phyloP scores from a whole-genome alignment of 2,888 invertebrate species.

The Prosapia bicincta region DNA sequence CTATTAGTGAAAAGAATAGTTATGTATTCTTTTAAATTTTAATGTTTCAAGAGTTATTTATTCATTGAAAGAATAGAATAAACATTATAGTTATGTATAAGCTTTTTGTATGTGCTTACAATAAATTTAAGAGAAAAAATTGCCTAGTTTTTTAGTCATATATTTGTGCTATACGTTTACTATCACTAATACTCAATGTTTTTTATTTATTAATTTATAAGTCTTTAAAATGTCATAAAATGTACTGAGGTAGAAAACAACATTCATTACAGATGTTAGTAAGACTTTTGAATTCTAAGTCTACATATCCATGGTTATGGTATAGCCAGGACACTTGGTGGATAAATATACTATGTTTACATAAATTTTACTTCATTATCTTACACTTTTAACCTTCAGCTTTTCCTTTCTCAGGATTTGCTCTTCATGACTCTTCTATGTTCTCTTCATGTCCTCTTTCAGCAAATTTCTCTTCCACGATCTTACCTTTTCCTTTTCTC shows the following conservation, averaged over 20 bases:
- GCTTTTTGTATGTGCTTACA: background rate
- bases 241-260: background rate
- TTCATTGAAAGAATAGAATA: background rate
- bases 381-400: no score
- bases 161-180: background rate
- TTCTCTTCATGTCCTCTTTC: no score
- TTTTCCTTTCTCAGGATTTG: no score
- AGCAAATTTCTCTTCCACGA: no score
- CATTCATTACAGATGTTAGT: background rate
- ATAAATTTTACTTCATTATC: no score
- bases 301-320: background rate
- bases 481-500: no score
- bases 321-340: background rate
- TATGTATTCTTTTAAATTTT: background rate
- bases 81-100: background rate
- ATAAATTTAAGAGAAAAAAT: background rate
- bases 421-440: no score
- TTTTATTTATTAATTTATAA: background rate
- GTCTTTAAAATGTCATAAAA: background rate
- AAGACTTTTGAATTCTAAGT: background rate
- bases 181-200: background rate
- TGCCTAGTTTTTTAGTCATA: background rate
- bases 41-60: background rate
- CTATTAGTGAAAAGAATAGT: background rate
- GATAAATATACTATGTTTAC: background rate